Percentiles rank a stretch among this genome's conserved stretches.
phyloP scores from a whole-genome alignment of 2,888 invertebrate genomes.

The Synergus gifuensis region DNA sequence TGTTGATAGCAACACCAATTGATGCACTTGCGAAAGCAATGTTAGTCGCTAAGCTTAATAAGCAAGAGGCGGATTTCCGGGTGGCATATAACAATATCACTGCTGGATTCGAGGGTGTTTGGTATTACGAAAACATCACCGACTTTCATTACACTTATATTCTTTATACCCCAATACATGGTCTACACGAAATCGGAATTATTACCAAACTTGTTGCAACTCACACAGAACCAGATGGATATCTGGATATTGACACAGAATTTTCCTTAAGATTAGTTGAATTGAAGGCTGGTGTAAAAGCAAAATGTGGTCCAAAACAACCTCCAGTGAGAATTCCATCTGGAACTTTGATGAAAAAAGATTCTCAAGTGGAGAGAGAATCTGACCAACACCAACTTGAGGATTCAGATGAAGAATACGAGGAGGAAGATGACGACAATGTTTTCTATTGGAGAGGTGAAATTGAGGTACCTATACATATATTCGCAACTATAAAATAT shows the following conservation, averaged over 20 bases:
- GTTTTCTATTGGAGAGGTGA: constrained; percentile 80
- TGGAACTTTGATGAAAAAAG: constrained; percentile 34
- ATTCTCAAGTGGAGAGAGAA: neutral
- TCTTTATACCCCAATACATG: constrained; percentile 87
- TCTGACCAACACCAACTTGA: constrained; percentile 5
- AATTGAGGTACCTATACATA: constrained; percentile 79
- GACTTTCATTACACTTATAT: constrained; percentile 90
- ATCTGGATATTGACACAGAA: constrained; percentile 82
- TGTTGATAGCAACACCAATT: constrained; percentile 87
- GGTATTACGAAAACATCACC: constrained; percentile 84
- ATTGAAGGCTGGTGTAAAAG: constrained; percentile 80
- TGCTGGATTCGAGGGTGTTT: constrained; percentile 88
- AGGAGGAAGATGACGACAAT: constrained; percentile 73
- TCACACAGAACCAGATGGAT: constrained; percentile 73
- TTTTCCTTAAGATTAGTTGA: constrained; percentile 84
- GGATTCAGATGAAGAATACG: constrained; percentile 53
- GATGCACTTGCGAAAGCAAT: constrained; percentile 84
- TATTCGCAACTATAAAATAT: neutral
- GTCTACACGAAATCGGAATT: constrained; percentile 88
- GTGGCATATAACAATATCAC: constrained; percentile 87
- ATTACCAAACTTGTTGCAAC: constrained; percentile 85
- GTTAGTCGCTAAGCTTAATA: constrained; percentile 84
- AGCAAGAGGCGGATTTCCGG: constrained; percentile 85
- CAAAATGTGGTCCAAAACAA: constrained; percentile 67
- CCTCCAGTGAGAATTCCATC: constrained; percentile 64